phyloP scores from a whole-genome alignment of 1,140 invertebrate species.

The Trichonephila clavipes region DNA sequence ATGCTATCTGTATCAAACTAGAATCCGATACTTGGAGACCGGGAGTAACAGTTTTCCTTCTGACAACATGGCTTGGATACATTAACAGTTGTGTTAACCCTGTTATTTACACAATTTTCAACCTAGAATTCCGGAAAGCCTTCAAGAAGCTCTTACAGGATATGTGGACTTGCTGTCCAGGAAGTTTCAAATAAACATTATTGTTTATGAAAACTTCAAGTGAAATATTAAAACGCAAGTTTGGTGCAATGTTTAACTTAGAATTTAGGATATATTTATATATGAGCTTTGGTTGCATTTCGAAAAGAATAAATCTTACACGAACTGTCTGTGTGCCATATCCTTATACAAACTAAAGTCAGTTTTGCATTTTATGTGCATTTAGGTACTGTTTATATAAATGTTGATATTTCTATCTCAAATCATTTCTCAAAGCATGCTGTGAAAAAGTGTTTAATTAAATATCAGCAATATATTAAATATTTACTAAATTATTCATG shows the following conservation, averaged over 20 bases:
- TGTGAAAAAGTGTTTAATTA: background rate
- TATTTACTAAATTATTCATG: background rate
- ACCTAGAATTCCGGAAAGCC: constrained; percentile 99
- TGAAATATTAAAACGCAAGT: background rate
- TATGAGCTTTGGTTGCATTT: constrained; percentile 8
- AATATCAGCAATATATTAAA: background rate
- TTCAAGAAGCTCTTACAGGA: constrained; percentile 94
- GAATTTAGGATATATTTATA: background rate
- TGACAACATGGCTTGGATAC: constrained; percentile 99
- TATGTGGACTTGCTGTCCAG: constrained; percentile 76
- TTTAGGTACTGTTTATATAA: constrained; percentile 30
- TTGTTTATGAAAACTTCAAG: background rate
- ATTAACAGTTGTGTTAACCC: constrained; percentile 99
- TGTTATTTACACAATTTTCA: constrained; percentile 99
- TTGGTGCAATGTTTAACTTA: background rate
- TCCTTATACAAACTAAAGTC: background rate
- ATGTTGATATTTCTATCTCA: background rate
- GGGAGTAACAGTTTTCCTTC: constrained; percentile 93
- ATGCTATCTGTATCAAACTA: constrained; percentile 96
- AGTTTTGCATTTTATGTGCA: background rate
- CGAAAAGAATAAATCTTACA: background rate
- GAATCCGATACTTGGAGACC: constrained; percentile 87
- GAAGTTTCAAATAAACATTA: background rate
- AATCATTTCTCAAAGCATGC: background rate
- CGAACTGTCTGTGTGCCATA: background rate